These are phyloP conservation scores for Craterocephalus amniculus DNA, from an alignment of 2,797 vertebrate genomes.

Conservation along the genomic window DNA sequence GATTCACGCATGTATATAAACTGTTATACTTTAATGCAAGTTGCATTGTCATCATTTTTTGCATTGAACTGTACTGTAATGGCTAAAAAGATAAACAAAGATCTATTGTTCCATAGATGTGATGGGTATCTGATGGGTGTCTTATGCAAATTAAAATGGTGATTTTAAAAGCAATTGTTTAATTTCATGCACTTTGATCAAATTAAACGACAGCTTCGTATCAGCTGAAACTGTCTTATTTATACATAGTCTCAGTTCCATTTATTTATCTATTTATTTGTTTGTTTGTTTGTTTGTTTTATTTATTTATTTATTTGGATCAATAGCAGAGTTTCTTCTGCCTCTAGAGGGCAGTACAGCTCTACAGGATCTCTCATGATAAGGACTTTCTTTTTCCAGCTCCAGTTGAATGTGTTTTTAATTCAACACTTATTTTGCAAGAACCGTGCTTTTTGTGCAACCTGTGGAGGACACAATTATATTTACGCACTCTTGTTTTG, in stretches of 20 bases:
- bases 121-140: too few relatives aligned
- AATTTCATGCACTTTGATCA: neutral
- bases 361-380: constrained; percentile 7
- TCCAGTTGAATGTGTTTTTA: neutral
- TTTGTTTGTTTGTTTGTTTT: too few relatives aligned
- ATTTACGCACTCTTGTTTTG: too few relatives aligned
- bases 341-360: constrained; percentile 77
- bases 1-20: neutral
- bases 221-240: too few relatives aligned
- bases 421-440: neutral
- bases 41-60: too few relatives aligned
- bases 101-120: constrained; percentile 1
- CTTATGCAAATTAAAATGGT: constrained; percentile 13
- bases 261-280: too few relatives aligned
- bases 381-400: constrained; percentile 2
- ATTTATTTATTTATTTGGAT: too few relatives aligned
- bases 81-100: neutral
- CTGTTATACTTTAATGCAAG: neutral
- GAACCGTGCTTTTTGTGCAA: neutral
- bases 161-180: neutral
- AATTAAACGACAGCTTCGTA: neutral
- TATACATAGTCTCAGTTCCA: too few relatives aligned
- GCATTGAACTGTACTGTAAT: too few relatives aligned
- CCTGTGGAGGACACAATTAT: too few relatives aligned
- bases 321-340: too few relatives aligned